Percentiles rank a stretch among this genome's conserved stretches.
Evolutionary conservation across 1,140 invertebrate species (phyloP).

Genomic region (Mactra quadrangularis): DNA sequence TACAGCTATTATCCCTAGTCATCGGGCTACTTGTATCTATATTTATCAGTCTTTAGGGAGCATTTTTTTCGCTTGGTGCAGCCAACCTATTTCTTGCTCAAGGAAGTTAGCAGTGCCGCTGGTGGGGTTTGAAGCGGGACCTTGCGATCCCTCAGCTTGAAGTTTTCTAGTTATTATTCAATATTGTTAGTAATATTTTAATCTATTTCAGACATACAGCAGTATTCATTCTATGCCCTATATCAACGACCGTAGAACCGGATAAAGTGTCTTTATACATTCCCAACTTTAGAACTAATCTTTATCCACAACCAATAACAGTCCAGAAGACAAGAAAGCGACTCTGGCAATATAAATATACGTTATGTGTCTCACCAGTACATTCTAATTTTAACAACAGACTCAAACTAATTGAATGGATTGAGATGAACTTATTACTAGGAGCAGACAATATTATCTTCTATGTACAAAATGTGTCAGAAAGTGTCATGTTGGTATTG

Average conservation of each 20-base stretch:
- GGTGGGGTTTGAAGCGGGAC: too few relatives aligned
- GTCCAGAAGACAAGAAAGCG: background rate
- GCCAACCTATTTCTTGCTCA: too few relatives aligned
- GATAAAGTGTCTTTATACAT: background rate
- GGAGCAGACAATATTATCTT: background rate
- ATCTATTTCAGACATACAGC: conserved; percentile 5
- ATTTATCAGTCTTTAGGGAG: too few relatives aligned
- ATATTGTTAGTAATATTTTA: too few relatives aligned
- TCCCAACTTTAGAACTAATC: background rate
- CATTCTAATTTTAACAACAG: conserved; percentile 6
- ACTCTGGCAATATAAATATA: background rate
- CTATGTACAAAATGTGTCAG: background rate
- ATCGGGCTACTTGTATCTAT: too few relatives aligned
- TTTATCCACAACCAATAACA: background rate
- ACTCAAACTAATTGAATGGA: background rate
- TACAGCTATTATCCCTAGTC: too few relatives aligned
- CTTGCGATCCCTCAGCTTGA: too few relatives aligned
- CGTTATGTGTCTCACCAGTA: background rate
- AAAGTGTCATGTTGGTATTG: background rate
- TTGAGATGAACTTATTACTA: conserved; percentile 4
- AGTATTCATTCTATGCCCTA: background rate
- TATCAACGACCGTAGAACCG: background rate
- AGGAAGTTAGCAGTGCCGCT: too few relatives aligned
- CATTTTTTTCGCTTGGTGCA: too few relatives aligned
- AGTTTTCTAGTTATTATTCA: too few relatives aligned